These are phyloP conservation scores for Neogale vison DNA, from an alignment of 2,113 vertebrate species.

Conservation along the genomic window DNA sequence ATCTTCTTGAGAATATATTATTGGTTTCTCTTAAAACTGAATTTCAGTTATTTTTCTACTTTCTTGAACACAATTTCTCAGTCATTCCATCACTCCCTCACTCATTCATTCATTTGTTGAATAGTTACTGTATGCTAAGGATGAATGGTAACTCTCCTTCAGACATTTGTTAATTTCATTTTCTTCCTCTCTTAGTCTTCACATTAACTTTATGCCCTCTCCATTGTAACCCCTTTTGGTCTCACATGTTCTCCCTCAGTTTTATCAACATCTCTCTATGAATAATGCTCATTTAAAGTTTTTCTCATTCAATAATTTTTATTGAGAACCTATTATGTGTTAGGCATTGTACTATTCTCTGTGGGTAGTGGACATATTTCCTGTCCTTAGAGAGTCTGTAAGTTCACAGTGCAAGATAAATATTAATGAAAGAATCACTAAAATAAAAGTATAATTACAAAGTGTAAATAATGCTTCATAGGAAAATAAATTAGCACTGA, in stretches of 20 bases:
- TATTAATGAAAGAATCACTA: conserved; percentile 8
- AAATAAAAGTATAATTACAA: background rate
- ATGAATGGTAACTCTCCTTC: background rate
- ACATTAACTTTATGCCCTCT: background rate
- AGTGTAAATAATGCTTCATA: background rate
- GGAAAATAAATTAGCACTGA: background rate
- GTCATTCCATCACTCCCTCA: background rate
- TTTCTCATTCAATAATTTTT: background rate
- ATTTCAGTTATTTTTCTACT: background rate
- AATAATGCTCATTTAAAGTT: background rate
- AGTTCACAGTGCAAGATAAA: background rate
- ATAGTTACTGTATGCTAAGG: background rate
- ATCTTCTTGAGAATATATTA: background rate
- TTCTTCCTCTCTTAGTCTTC: background rate
- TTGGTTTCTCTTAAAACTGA: conserved; percentile 29
- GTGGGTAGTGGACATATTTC: background rate
- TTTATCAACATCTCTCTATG: background rate
- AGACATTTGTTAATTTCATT: background rate
- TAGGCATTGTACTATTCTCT: background rate
- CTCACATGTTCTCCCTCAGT: background rate
- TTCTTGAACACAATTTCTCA: background rate
- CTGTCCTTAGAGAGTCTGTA: background rate
- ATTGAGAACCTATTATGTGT: background rate
- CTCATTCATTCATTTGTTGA: background rate
- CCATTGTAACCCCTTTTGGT: background rate